These are phyloP conservation scores for Lampris incognitus DNA, from an alignment of 2,113 vertebrate genomes.

Conservation along the genomic window DNA sequence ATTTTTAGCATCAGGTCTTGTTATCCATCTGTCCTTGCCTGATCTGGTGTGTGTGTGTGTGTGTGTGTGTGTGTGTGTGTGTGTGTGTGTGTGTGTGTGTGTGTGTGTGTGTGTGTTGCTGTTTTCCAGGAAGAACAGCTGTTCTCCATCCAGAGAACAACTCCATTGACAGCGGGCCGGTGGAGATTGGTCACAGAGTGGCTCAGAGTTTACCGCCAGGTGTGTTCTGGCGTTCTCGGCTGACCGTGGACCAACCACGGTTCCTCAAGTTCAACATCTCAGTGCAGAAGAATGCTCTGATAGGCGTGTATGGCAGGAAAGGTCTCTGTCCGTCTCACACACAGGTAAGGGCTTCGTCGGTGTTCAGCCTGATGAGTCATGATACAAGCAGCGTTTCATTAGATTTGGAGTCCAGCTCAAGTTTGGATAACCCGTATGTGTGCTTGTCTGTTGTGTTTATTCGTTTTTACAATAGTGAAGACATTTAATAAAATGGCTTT, in stretches of 20 bases:
- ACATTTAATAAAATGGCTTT: too few species aligned
- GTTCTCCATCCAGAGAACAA: constrained; percentile 92
- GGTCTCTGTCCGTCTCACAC: constrained; percentile 96
- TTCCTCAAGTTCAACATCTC: constrained; percentile 99
- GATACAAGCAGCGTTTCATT: too few species aligned
- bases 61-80: too few species aligned
- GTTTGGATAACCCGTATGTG: too few species aligned
- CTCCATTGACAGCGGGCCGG: constrained; percentile 94
- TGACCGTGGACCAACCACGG: constrained; percentile 91
- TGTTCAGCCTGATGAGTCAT: too few species aligned
- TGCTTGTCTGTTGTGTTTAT: too few species aligned
- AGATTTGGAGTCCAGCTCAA: too few species aligned
- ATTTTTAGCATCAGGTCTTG: background rate
- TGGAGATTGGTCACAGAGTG: constrained; percentile 90
- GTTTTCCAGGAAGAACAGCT: constrained; percentile 85
- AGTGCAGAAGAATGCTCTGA: constrained; percentile 97
- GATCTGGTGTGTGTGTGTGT: too few species aligned
- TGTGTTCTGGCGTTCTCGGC: constrained; percentile 95
- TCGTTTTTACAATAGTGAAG: too few species aligned
- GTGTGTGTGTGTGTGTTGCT: constrained; percentile 34
- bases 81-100: too few species aligned
- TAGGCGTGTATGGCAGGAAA: constrained; percentile 97
- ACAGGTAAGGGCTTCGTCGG: constrained; percentile 83
- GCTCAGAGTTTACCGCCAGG: constrained; percentile 92
- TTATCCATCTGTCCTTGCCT: too few species aligned